phyloP scores from a whole-genome alignment of 2,113 vertebrate species.

The Candoia aspera region DNA sequence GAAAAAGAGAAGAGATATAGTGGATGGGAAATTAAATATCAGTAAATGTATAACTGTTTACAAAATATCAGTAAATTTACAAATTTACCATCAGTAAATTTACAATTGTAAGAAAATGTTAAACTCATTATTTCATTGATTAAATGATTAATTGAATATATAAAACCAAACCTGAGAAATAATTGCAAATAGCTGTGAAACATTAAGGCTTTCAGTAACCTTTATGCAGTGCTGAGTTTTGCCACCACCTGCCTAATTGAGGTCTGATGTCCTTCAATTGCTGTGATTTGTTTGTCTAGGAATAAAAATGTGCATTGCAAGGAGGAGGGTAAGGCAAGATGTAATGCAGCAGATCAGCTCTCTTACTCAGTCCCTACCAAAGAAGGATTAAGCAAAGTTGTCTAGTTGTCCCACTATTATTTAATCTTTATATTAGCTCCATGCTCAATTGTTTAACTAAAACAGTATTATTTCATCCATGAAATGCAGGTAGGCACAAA shows the following conservation, averaged over 20 bases:
- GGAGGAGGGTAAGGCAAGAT: background rate
- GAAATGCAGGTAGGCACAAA: background rate
- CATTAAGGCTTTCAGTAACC: background rate
- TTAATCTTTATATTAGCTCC: background rate
- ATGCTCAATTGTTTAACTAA: background rate
- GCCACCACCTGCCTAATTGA: background rate
- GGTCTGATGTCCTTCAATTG: background rate
- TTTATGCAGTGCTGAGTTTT: background rate
- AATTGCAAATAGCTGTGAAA: background rate
- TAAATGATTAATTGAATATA: background rate
- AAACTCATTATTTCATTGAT: background rate
- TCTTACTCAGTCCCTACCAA: background rate
- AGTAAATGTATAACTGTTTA: background rate
- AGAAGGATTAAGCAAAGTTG: background rate
- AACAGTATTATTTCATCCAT: background rate
- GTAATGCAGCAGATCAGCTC: background rate
- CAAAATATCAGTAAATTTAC: too few relatives aligned
- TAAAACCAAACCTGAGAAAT: background rate
- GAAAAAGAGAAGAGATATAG: background rate
- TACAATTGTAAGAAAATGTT: background rate
- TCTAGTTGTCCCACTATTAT: background rate
- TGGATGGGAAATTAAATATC: background rate
- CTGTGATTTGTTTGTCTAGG: background rate
- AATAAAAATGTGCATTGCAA: background rate
- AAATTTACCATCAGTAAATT: background rate